These are phyloP conservation scores for Zele albiditarsus DNA, from an alignment of 2,888 invertebrate genomes.

Conservation along the genomic window DNA sequence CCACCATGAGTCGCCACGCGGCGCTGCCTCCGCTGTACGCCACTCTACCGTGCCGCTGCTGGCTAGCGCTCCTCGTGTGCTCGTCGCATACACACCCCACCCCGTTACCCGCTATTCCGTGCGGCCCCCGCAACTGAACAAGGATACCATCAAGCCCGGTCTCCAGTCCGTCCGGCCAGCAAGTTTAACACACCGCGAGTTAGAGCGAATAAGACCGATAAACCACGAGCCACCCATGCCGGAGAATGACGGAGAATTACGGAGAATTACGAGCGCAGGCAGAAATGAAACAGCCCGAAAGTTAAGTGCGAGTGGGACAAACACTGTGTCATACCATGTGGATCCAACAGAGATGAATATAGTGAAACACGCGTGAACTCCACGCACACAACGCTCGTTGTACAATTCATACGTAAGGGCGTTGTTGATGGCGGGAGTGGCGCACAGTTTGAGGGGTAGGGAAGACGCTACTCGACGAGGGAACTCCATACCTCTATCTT, in stretches of 20 bases:
- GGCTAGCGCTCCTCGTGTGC: slow-evolving; percentile 54
- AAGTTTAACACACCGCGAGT: slow-evolving; percentile 49
- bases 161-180: slow-evolving; percentile 46
- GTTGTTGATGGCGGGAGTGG: slow-evolving; percentile 71
- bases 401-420: slow-evolving; percentile 73
- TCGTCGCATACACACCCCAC: slow-evolving; percentile 51
- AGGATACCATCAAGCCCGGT: slow-evolving; percentile 43
- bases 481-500: slow-evolving; percentile 40
- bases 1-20: slow-evolving; percentile 75
- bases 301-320: slow-evolving; percentile 24
- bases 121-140: slow-evolving; percentile 45
- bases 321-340: slow-evolving; percentile 9
- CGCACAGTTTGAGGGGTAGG: slow-evolving; percentile 43
- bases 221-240: slow-evolving; percentile 36
- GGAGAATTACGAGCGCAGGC: slow-evolving; percentile 35
- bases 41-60: slow-evolving; percentile 50
- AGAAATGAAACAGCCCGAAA: slow-evolving; percentile 43
- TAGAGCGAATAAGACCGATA: slow-evolving; percentile 45
- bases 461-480: slow-evolving; percentile 26
- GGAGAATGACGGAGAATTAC: slow-evolving; percentile 36
- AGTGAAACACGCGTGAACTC: slow-evolving; percentile 42
- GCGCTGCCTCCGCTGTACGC: slow-evolving; percentile 65
- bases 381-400: slow-evolving; percentile 58
- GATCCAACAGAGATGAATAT: slow-evolving; percentile 36
- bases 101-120: slow-evolving; percentile 45